Percentiles rank a stretch among this genome's conserved stretches.
Evolutionary conservation across 1,140 invertebrate species (phyloP).

Genomic region (Ganaspis sp.): DNA sequence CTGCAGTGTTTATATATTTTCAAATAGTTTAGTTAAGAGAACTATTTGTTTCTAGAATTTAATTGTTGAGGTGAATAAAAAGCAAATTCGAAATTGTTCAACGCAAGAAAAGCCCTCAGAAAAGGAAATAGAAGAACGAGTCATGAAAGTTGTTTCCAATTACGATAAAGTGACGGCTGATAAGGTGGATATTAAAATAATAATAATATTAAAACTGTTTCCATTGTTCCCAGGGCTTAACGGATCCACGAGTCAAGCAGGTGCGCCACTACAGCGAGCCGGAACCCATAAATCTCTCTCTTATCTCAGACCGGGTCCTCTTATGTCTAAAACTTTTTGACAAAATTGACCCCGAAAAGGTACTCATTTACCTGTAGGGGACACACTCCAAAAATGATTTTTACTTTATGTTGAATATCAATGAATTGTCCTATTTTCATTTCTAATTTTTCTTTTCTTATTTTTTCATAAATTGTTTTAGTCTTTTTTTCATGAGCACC

Average conservation of each 20-base stretch:
- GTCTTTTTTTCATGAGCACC: too few species aligned
- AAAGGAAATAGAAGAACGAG: slow-evolving; percentile 82
- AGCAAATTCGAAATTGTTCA: slow-evolving; percentile 32
- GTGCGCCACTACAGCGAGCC: slow-evolving; percentile 84
- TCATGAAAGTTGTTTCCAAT: slow-evolving; percentile 85
- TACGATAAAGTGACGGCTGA: slow-evolving; percentile 88
- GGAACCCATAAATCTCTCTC: slow-evolving; percentile 86
- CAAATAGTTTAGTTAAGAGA: too few species aligned
- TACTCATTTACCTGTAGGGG: slow-evolving; percentile 72
- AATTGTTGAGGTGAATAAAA: slow-evolving; percentile 35
- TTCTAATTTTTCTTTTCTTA: too few species aligned
- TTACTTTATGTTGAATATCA: too few species aligned
- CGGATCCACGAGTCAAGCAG: slow-evolving; percentile 75
- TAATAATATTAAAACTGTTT: slow-evolving; percentile 57
- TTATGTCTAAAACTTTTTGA: slow-evolving; percentile 97
- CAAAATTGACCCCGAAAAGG: slow-evolving; percentile 95
- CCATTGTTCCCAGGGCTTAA: slow-evolving; percentile 81
- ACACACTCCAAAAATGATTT: neutral
- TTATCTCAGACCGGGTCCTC: slow-evolving; percentile 91
- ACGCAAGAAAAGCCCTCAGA: slow-evolving; percentile 48
- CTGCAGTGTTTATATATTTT: too few species aligned
- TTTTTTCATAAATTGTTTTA: too few species aligned
- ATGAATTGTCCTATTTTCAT: too few species aligned
- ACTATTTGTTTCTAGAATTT: slow-evolving; percentile 25
- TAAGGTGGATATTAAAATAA: slow-evolving; percentile 79